phyloP scores from a whole-genome alignment of 2,888 invertebrate genomes.

The Podabrus alpinus region DNA sequence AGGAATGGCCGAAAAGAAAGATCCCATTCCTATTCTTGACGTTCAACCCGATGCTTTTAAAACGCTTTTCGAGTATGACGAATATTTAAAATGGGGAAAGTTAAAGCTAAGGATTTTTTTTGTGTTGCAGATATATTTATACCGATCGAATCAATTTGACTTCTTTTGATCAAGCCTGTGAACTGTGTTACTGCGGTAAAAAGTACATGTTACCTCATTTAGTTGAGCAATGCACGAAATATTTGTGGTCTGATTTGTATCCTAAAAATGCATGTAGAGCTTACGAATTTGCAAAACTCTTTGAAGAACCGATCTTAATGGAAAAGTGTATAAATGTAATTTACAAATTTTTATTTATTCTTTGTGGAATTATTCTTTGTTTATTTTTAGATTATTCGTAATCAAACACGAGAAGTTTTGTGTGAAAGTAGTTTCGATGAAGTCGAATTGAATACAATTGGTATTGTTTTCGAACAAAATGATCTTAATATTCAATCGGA shows the following conservation, averaged over 20 bases:
- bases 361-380: not conserved
- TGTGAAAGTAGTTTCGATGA: slow-evolving; percentile 78
- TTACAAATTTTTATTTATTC: not conserved
- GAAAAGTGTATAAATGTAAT: slow-evolving; percentile 77
- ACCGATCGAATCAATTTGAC: slow-evolving; percentile 79
- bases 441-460: slow-evolving; percentile 73
- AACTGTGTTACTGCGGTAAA: slow-evolving; percentile 85
- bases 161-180: slow-evolving; percentile 85
- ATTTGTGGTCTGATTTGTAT: slow-evolving; percentile 79
- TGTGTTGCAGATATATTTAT: slow-evolving; percentile 72
- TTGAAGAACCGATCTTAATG: slow-evolving; percentile 81
- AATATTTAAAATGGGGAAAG: not conserved
- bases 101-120: not conserved
- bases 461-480: slow-evolving; percentile 76
- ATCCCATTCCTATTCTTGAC: slow-evolving; percentile 78
- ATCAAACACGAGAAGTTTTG: slow-evolving; percentile 75
- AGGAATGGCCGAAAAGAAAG: slow-evolving; percentile 74
- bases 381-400: slow-evolving; percentile 69
- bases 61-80: slow-evolving; percentile 71
- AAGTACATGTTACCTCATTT: slow-evolving; percentile 86
- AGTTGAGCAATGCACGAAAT: slow-evolving; percentile 81
- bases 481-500: slow-evolving; percentile 76
- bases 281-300: slow-evolving; percentile 83
- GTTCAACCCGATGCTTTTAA: slow-evolving; percentile 86
- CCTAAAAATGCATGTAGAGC: slow-evolving; percentile 83